Conservation (phyloP, 2,113 vertebrate species). For the Elgaria multicarinata region DNA sequence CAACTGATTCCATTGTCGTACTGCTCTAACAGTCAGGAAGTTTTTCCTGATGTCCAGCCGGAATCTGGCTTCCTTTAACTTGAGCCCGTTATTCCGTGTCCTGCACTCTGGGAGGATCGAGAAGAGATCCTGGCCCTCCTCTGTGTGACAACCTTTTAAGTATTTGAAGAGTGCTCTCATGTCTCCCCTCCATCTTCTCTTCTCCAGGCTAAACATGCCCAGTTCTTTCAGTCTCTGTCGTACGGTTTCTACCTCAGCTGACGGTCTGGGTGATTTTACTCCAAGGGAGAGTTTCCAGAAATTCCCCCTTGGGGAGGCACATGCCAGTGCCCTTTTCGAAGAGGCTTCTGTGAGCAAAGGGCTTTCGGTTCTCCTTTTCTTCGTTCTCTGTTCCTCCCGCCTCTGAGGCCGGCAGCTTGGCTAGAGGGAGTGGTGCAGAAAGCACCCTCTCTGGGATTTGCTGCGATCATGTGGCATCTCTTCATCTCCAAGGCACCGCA, state of each 20-base stretch:
- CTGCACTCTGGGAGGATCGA: too few species aligned
- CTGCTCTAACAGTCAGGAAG: too few species aligned
- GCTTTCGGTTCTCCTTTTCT: conserved; percentile 17
- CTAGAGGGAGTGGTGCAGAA: not conserved
- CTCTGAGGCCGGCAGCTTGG: not conserved
- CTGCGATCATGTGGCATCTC: not conserved
- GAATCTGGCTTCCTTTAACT: too few species aligned
- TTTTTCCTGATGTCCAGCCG: too few species aligned
- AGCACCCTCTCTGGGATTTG: not conserved
- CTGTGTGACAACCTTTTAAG: too few species aligned
- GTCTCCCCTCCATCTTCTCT: too few species aligned
- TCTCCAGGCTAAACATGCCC: too few species aligned
- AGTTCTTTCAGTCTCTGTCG: too few species aligned
- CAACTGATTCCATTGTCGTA: too few species aligned
- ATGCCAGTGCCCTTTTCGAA: not conserved
- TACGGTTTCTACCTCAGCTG: not conserved
- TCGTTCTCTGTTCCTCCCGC: not conserved
- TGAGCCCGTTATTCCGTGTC: too few species aligned
- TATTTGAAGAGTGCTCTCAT: too few species aligned
- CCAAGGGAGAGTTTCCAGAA: not conserved
- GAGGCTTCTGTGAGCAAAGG: not conserved
- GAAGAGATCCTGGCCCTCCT: too few species aligned
- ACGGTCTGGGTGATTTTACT: not conserved
- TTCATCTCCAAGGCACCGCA: not conserved
- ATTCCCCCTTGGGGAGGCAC: not conserved